Conservation (phyloP, 2,888 invertebrate genomes). For the Pandemis corylana region DNA sequence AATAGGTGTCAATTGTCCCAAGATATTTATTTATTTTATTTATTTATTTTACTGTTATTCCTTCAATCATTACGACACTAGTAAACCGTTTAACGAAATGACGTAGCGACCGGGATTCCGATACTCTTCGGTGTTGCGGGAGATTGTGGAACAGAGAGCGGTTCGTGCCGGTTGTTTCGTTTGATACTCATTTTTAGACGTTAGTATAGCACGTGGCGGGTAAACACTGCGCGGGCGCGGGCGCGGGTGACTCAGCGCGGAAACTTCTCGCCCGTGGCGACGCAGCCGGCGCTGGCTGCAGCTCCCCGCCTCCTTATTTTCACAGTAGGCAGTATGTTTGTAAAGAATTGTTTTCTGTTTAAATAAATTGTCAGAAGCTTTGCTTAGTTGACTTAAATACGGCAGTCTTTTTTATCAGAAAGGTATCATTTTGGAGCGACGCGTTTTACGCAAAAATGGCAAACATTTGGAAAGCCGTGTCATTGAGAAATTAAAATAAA, state of each 20-base stretch:
- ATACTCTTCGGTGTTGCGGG: neutral
- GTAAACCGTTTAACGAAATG: neutral
- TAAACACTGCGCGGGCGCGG: neutral
- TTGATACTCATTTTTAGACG: neutral
- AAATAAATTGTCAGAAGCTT: too few relatives aligned
- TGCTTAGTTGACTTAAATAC: too few relatives aligned
- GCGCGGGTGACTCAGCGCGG: neutral
- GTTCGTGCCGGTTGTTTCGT: neutral
- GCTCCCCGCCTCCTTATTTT: neutral
- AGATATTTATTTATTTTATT: too few relatives aligned
- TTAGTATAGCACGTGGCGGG: neutral
- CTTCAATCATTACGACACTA: neutral
- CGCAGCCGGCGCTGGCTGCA: neutral
- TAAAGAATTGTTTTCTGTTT: too few relatives aligned
- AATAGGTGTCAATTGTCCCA: too few relatives aligned
- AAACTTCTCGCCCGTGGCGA: neutral
- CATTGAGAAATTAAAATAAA: too few relatives aligned
- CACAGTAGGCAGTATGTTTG: neutral
- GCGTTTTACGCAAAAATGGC: too few relatives aligned
- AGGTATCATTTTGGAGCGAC: too few relatives aligned
- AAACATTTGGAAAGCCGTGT: too few relatives aligned
- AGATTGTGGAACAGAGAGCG: neutral
- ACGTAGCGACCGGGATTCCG: neutral
- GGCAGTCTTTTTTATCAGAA: too few relatives aligned
- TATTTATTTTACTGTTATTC: neutral